Conservation (phyloP, 2,888 invertebrate species). For the Nasonia oneida region DNA sequence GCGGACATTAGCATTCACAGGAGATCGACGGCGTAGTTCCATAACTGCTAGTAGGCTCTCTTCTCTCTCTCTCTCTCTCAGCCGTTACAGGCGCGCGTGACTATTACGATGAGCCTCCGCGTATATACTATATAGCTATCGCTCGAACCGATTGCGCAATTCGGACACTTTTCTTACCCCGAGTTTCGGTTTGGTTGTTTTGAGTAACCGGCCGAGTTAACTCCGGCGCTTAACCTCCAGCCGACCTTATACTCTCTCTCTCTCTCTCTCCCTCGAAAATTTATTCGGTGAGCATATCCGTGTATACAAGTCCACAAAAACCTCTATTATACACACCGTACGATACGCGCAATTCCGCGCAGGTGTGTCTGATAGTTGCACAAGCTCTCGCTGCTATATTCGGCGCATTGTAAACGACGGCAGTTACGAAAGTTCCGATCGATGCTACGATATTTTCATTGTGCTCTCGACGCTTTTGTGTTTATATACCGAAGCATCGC, state of each 20-base stretch:
- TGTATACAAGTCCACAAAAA: background rate
- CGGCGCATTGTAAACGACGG: conserved; percentile 23
- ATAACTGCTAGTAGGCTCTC: conserved; percentile 35
- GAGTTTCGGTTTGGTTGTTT: no score
- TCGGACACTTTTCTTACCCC: background rate
- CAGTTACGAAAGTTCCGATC: conserved; percentile 12
- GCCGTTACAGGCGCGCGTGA: conserved; percentile 4
- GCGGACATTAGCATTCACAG: conserved; percentile 36
- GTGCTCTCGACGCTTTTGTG: no score
- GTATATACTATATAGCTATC: background rate
- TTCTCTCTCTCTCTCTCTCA: background rate
- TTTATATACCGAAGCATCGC: background rate
- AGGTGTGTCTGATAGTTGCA: background rate
- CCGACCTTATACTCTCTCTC: background rate
- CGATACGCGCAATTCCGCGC: background rate
- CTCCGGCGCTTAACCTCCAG: background rate
- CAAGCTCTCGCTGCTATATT: no score
- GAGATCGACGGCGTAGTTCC: conserved; percentile 11
- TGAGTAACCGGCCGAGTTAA: no score
- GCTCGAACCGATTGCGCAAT: background rate
- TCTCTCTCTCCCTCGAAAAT: background rate
- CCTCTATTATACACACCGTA: background rate
- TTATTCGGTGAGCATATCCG: background rate
- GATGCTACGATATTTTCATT: background rate
- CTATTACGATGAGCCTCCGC: background rate